Evolutionary conservation across 2,113 vertebrate species (phyloP), one percentile per base, ranked within the genome.

Genomic region (Ovibos moschatus): DNA sequence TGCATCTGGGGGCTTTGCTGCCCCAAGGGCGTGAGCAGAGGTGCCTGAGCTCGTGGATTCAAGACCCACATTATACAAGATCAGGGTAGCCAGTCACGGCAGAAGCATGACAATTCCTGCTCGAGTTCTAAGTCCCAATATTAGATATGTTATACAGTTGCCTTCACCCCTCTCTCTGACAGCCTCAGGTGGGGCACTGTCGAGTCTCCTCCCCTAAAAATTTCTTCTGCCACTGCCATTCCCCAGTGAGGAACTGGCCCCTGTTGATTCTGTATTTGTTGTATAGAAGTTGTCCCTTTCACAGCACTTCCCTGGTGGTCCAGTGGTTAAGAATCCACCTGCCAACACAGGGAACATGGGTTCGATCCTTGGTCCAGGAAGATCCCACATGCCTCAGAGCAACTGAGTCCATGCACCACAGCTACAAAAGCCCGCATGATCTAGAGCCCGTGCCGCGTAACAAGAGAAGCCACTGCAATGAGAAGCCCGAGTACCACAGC

Each of bases 381-480:
- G 71, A 76, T 43, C 71, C 36, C 71, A 14, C 12, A 1, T 43
- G 71, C 21, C 36, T 76, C 36, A 43, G 21, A 76, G 36, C 36
- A 76, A 43, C 71, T 14, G 36, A 76, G 71, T 27, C 40, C 36
- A 27, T 3, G 36, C 23, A 43, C 71, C 71, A 43, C 71, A 43
- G 23, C 71, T 76, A 27, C 23, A 3, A 43, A 27, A 76, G 21
- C 40, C 71, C 3, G 0, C 23, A 3, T 0, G 6, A 25, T 14
- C 71, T 27, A 76, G 23, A 76, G 23, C 71, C 23, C 1, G 0
- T 43, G 36, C 36, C 7, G 5, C 1, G 0, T 76, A 43, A 43
- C 36, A 43, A 76, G 6, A 76, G 71, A 43, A 76, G 71, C 36
- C 71, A 25, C 6, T 43, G 36, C 71, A 76, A 6, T 7, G 36